These are phyloP conservation scores for Anabas testudineus DNA, from an alignment of 2,797 vertebrate species.

Conservation along the genomic window DNA sequence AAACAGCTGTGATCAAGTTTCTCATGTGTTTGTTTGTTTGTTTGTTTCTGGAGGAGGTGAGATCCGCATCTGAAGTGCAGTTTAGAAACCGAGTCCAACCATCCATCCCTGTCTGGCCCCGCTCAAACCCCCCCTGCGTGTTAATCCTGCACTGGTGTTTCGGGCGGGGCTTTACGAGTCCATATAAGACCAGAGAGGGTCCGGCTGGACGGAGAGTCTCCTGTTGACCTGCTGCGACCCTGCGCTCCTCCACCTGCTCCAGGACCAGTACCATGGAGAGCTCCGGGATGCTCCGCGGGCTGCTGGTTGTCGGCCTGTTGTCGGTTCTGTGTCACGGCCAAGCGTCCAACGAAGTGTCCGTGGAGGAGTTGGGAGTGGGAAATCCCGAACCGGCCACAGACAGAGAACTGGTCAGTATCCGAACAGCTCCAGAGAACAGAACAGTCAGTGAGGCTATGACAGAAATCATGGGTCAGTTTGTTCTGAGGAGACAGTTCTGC, in stretches of 20 bases:
- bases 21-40: no score
- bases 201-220: conserved; percentile 18
- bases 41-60: no score
- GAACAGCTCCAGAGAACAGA: neutral
- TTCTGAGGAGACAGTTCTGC: no score
- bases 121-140: neutral
- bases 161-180: conserved; percentile 60
- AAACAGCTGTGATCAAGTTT: no score
- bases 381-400: conserved; percentile 67
- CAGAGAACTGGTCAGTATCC: conserved; percentile 82
- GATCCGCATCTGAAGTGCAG: no score
- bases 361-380: conserved; percentile 72
- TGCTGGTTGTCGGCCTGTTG: conserved; percentile 75
- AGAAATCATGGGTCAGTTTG: no score
- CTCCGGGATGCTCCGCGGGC: conserved; percentile 67
- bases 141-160: conserved; percentile 9
- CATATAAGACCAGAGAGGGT: conserved; percentile 54
- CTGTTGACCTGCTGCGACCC: conserved; percentile 46
- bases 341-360: conserved; percentile 73
- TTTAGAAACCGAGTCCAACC: neutral
- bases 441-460: neutral
- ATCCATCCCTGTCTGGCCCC: neutral
- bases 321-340: conserved; percentile 69
- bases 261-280: conserved; percentile 78
- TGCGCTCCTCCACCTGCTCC: conserved; percentile 25